Evolutionary conservation across 2,888 invertebrate genomes (phyloP).

Genomic region (Lottia gigantea): DNA sequence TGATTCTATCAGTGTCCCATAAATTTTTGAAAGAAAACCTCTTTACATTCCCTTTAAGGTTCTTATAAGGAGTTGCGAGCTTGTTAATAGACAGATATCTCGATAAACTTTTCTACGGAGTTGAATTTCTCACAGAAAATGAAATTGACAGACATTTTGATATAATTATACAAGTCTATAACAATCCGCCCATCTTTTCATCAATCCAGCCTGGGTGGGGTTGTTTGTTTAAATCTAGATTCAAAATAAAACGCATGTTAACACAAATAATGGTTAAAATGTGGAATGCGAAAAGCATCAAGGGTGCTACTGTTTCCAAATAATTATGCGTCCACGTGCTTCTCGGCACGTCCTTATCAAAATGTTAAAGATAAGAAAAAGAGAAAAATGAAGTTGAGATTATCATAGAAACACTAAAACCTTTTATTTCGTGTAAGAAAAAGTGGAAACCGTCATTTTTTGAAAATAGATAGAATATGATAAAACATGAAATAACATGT

Average conservation of each 20-base stretch:
- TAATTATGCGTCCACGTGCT: conserved; percentile 7
- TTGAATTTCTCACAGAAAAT: no score
- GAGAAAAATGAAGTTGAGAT: conserved; percentile 7
- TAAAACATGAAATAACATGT: conserved; percentile 7
- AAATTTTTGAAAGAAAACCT: no score
- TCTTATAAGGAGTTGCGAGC: no score
- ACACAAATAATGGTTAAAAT: background rate
- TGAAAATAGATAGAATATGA: background rate
- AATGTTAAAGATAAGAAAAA: background rate
- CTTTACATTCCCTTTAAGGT: no score
- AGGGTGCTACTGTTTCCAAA: conserved; percentile 10
- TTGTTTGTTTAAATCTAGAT: background rate
- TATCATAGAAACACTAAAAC: conserved; percentile 1
- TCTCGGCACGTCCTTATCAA: conserved; percentile 8
- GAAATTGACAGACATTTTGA: no score
- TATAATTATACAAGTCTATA: no score
- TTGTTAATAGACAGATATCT: no score
- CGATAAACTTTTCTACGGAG: no score
- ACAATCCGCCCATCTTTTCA: no score
- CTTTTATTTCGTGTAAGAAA: conserved; percentile 5
- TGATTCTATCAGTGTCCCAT: no score
- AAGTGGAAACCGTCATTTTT: background rate
- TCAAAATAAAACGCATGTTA: conserved; percentile 5
- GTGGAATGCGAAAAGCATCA: conserved; percentile 4
- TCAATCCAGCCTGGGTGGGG: background rate